These are phyloP conservation scores for Drosophila leontia DNA, from an alignment of 1,140 invertebrate genomes.

Conservation along the genomic window DNA sequence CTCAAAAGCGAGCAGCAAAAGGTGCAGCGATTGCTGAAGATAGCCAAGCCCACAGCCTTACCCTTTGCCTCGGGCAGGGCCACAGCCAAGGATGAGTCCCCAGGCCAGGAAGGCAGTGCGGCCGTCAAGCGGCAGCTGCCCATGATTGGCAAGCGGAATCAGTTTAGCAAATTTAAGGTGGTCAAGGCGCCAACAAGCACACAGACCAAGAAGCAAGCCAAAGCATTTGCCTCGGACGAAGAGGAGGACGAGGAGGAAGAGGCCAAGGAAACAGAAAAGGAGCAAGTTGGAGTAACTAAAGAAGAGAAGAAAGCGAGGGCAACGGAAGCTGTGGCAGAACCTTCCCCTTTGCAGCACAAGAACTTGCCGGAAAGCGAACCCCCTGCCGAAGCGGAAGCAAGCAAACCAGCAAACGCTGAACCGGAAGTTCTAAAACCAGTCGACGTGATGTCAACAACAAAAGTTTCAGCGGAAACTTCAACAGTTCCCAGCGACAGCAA, in stretches of 20 bases:
- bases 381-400: constrained; percentile 33
- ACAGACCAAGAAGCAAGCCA: constrained; percentile 32
- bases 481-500: constrained; percentile 6
- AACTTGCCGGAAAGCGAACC: constrained; percentile 20
- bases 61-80: constrained; percentile 17
- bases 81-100: not conserved
- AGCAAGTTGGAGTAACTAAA: constrained; percentile 21
- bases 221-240: constrained; percentile 73
- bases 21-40: constrained; percentile 90
- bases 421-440: constrained; percentile 37
- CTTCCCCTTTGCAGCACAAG: constrained; percentile 8
- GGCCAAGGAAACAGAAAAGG: constrained; percentile 37
- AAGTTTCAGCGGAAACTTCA: constrained; percentile 38
- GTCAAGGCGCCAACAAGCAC: constrained; percentile 41
- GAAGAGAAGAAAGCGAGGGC: not conserved
- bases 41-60: constrained; percentile 89
- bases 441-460: constrained; percentile 27
- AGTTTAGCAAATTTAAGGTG: constrained; percentile 82
- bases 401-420: constrained; percentile 50
- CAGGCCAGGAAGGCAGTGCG: not conserved
- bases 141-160: constrained; percentile 82
- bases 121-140: constrained; percentile 67
- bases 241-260: constrained; percentile 84
- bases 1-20: constrained; percentile 90
- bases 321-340: constrained; percentile 33